Evolutionary conservation across 2,797 vertebrate species (phyloP), one percentile per base, ranked within the genome.

Genomic region (Tragelaphus oryx): DNA sequence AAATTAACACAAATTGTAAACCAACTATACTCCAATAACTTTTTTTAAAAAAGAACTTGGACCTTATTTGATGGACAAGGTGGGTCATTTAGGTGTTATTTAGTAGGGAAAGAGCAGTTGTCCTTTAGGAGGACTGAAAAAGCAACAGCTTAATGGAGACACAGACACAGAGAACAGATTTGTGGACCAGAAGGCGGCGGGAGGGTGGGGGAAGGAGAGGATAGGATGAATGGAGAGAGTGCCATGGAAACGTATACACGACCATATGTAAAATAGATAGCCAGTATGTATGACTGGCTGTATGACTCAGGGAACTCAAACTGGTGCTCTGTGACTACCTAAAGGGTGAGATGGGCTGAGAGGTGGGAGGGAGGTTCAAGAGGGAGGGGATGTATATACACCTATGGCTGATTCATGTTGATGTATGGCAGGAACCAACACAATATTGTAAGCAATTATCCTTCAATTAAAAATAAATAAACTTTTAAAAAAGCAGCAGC

Each of bases 161-260:
- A 1, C 68, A 71, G 37, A 71, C 37, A 13, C 1, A 22, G 11
- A 71, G 68, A 71, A 41, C 68, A 71, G 68, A 71, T 41, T 12
- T 71, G 37, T 71, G 33, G 37, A 41, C 37, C 33, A 71, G 37
- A 24, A 41, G 68, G 68, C 0, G 0, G 6, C 3, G 1, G 33
- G 37, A 24, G 37, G 68, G 3, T 37, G 18, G 33, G 9, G 5
- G n/a, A 68, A 71, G 68, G 68, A 71, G 68, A 71, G 65, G 68
- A 13, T 6, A 24, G 5, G 37, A 41, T 41, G 37, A 71, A 24
- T 22, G 11, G 37, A 71, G 37, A 37, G 62, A 13, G 68, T 24
- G 68, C 22, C 20, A 24, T 24, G 68, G 68, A 24, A 41, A 24
- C 37, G 41, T 24, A 71, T 24, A 41, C 37, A 7, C 20, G 13